These are phyloP conservation scores for Diabrotica virgifera DNA, from an alignment of 1,140 invertebrate genomes.

Conservation along the genomic window DNA sequence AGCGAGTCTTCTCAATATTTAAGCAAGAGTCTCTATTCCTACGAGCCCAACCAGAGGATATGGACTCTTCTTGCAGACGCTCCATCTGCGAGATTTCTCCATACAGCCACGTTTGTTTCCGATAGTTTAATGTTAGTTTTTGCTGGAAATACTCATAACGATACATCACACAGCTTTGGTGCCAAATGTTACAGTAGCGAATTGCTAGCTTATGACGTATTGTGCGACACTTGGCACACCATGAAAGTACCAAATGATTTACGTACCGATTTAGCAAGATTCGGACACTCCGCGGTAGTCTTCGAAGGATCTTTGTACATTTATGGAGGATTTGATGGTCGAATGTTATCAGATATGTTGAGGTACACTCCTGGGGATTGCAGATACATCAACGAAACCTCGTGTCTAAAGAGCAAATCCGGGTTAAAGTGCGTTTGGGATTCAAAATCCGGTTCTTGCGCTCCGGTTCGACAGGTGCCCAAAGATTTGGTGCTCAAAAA, in stretches of 20 bases:
- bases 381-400: conserved; percentile 55
- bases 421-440: conserved; percentile 85
- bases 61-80: conserved; percentile 79
- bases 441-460: conserved; percentile 59
- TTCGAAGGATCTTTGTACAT: conserved; percentile 74
- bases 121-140: conserved; percentile 88
- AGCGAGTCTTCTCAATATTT: conserved; percentile 71
- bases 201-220: conserved; percentile 83
- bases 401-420: conserved; percentile 65
- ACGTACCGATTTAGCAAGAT: conserved; percentile 67
- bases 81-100: conserved; percentile 81
- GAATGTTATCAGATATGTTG: conserved; percentile 77
- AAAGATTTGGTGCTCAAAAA: conserved; percentile 46
- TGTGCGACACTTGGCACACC: conserved; percentile 72
- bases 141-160: conserved; percentile 95
- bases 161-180: conserved; percentile 76
- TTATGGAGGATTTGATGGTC: conserved; percentile 79
- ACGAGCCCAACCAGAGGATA: conserved; percentile 70
- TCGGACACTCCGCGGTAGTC: conserved; percentile 74
- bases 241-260: conserved; percentile 59
- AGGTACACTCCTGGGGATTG: conserved; percentile 71
- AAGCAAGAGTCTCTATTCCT: conserved; percentile 79
- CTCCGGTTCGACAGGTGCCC: conserved; percentile 54
- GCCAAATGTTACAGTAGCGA: conserved; percentile 88
- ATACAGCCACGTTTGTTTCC: conserved; percentile 80